Evolutionary conservation across 2,888 invertebrate genomes (phyloP), one percentile per base, ranked within the genome.

Genomic region (Pseudococcus viburni): DNA sequence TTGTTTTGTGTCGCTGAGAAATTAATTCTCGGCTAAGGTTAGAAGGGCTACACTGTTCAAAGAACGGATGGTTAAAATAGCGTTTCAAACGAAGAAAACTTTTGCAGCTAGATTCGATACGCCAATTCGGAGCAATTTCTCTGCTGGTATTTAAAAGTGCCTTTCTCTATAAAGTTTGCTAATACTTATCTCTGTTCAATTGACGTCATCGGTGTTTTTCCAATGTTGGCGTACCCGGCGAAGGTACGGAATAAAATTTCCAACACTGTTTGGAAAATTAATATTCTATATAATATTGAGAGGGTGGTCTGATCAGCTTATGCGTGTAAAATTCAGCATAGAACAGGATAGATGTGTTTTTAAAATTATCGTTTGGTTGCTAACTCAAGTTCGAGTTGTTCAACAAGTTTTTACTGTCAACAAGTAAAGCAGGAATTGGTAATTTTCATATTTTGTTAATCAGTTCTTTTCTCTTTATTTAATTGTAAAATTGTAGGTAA

Each of bases 1-100:
- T 86, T 86, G 86, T 86, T 86, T 86, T 86, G 73, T 46, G 86
- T 77, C 86, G 77, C 86, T 48, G 86, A 86, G 77, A 86, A 86
- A 86, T 86, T 86, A 86, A 86, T 86, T 86, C 86, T 33, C 77
- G 46, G 86, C 77, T 73, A 33, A 48, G 48, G 77, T 86, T 77
- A 86, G 64, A 33, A 46, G 86, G 42, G 64, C 68, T 42, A 9
- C 9, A 86, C 11, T 26, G 8, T 85, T 68, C 73, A 15, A 59
- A 39, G 46, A 86, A 68, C 77, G 77, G 77, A 86, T 33, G 26
- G 26, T 2, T 86, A 77, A 86, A 86, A 77, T 77, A 86, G 86
- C 26, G 77, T 86, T 86, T 86, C 22, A n/a, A 73, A 48, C 73
- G 86, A 77, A 86, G 86, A 73, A 86, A 86, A 86, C 77, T 86